These are phyloP conservation scores for Hemicordylus capensis DNA, from an alignment of 2,113 vertebrate species.

Conservation along the genomic window DNA sequence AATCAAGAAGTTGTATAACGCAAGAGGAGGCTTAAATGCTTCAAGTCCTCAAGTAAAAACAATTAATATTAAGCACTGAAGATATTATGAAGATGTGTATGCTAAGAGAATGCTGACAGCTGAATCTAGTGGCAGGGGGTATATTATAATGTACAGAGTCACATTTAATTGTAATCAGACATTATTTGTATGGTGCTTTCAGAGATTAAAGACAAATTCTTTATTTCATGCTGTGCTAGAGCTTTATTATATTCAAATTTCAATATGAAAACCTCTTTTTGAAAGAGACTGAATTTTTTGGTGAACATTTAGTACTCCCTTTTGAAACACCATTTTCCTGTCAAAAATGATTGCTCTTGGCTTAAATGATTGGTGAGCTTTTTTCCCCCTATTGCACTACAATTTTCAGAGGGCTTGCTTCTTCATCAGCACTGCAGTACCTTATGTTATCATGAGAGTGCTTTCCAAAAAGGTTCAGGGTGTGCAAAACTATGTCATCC, in stretches of 20 bases:
- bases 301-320: neutral
- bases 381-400: neutral
- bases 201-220: neutral
- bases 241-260: neutral
- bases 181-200: constrained; percentile 12
- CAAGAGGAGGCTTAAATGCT: neutral
- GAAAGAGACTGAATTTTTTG: neutral
- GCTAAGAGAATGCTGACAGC: accelerated
- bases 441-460: neutral
- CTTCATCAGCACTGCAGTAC: neutral
- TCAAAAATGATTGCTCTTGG: neutral
- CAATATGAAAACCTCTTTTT: neutral
- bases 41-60: constrained; percentile 1
- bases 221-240: neutral
- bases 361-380: neutral
- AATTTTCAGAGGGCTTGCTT: neutral
- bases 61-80: neutral
- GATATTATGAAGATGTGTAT: accelerated
- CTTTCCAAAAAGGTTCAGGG: neutral
- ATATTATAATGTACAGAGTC: constrained; percentile 7
- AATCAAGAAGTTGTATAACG: accelerated
- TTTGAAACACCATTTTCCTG: neutral
- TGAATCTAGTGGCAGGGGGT: constrained; percentile 1
- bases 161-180: neutral
- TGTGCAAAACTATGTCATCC: neutral